These are phyloP conservation scores for Poicephalus meyeri DNA, from an alignment of 2,113 vertebrate genomes.

Conservation along the genomic window DNA sequence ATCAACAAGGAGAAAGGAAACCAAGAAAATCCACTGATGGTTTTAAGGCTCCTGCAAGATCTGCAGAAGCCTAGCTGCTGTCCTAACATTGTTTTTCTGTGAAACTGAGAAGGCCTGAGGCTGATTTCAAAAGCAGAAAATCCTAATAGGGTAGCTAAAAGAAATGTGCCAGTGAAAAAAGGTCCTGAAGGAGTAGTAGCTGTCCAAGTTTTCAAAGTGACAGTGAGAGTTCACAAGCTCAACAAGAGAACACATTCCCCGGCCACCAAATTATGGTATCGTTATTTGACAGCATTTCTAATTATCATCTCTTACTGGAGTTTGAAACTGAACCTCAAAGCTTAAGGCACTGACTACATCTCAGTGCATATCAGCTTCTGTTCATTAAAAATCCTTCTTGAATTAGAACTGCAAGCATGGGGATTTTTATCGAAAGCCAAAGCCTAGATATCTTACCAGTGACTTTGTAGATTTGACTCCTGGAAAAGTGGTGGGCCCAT, in stretches of 20 bases:
- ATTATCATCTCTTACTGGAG: background rate
- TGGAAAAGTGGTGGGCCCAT: conserved; percentile 2
- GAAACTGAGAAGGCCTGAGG: background rate
- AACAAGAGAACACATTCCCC: background rate
- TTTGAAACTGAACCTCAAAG: background rate
- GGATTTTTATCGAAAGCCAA: conserved; percentile 37
- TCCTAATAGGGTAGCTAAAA: background rate
- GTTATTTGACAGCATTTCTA: background rate
- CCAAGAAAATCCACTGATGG: background rate
- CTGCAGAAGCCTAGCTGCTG: background rate
- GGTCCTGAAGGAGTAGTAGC: background rate
- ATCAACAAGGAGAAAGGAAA: background rate
- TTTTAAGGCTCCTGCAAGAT: background rate
- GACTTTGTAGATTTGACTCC: conserved; percentile 38
- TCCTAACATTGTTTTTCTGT: background rate
- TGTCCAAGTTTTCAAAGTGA: background rate
- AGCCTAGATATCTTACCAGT: conserved; percentile 18
- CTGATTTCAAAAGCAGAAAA: background rate
- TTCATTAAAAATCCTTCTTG: background rate
- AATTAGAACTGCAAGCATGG: conserved; percentile 31
- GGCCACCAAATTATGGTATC: background rate
- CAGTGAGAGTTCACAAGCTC: fast-evolving
- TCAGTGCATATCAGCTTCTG: background rate
- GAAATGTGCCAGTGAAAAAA: background rate
- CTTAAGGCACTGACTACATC: conserved; percentile 4